phyloP scores from a whole-genome alignment of 2,113 vertebrate genomes.

The Grammomys dolichurus region DNA sequence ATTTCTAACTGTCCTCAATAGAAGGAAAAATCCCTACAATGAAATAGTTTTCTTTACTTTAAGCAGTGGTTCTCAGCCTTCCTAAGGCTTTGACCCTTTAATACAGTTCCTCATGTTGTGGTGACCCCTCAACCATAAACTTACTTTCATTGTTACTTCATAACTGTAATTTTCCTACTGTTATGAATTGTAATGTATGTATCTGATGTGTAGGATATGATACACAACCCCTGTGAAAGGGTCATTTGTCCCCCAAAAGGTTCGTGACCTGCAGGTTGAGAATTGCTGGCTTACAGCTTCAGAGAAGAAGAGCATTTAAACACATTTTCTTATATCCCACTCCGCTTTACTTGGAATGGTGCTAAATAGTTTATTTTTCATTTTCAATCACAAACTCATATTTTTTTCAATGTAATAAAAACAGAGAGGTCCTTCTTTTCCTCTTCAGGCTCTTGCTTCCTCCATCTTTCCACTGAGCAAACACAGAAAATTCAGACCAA shows the following conservation, averaged over 20 bases:
- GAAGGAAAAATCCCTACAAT: not conserved
- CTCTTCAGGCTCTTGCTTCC: conserved; percentile 1
- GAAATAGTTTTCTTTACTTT: not conserved
- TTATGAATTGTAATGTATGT: not conserved
- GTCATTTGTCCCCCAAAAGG: not conserved
- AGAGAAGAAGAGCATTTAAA: conserved; percentile 24
- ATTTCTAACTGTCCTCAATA: not conserved
- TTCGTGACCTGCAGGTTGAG: not conserved
- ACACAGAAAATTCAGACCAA: conserved; percentile 28
- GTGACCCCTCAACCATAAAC: not conserved
- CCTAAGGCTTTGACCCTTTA: not conserved
- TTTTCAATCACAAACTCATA: not conserved
- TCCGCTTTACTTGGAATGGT: not conserved
- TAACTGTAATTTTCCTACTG: not conserved
- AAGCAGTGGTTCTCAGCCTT: not conserved
- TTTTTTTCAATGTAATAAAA: not conserved
- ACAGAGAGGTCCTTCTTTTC: not conserved
- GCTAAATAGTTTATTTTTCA: not conserved
- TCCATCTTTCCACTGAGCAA: not conserved
- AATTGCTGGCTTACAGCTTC: not conserved
- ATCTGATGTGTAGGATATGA: not conserved
- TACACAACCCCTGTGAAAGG: not conserved
- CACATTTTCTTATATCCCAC: not conserved
- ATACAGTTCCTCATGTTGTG: not conserved
- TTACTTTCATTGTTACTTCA: not conserved